Evolutionary conservation across 1,140 invertebrate species (phyloP).

Genomic region (Lepidurus packardi): DNA sequence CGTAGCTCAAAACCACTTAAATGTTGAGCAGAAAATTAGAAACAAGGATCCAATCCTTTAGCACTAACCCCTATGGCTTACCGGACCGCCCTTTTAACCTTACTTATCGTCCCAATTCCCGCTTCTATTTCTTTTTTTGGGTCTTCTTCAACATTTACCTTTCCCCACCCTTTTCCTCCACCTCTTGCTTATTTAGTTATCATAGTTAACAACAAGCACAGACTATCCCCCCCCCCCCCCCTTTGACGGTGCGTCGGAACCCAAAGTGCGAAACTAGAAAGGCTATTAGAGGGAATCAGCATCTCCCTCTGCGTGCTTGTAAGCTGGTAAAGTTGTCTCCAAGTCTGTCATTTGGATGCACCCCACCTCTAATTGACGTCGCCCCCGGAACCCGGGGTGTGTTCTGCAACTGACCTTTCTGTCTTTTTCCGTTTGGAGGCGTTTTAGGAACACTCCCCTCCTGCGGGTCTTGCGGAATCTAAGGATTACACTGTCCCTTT

Average conservation of each 20-base stretch:
- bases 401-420: constrained; percentile 9
- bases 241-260: not conserved
- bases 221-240: not conserved
- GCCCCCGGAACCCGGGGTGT: not conserved
- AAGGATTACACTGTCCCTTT: not conserved
- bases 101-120: not conserved
- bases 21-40: not conserved
- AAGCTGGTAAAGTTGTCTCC: not conserved
- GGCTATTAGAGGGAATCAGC: not conserved
- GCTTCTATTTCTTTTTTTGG: too few species aligned
- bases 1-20: not conserved
- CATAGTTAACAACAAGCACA: not conserved
- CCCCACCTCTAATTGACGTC: constrained; percentile 12
- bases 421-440: not conserved
- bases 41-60: not conserved
- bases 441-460: not conserved
- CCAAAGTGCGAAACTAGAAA: not conserved
- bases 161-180: not conserved
- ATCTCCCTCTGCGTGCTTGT: not conserved
- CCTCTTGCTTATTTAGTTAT: not conserved
- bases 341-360: constrained; percentile 1
- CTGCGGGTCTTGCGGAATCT: not conserved
- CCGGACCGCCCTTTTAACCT: not conserved
- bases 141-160: too few species aligned
- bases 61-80: not conserved